Percentiles rank a stretch among this genome's conserved stretches.
Evolutionary conservation across 2,888 invertebrate genomes (phyloP).

Genomic region (Platerodrilus igneus): DNA sequence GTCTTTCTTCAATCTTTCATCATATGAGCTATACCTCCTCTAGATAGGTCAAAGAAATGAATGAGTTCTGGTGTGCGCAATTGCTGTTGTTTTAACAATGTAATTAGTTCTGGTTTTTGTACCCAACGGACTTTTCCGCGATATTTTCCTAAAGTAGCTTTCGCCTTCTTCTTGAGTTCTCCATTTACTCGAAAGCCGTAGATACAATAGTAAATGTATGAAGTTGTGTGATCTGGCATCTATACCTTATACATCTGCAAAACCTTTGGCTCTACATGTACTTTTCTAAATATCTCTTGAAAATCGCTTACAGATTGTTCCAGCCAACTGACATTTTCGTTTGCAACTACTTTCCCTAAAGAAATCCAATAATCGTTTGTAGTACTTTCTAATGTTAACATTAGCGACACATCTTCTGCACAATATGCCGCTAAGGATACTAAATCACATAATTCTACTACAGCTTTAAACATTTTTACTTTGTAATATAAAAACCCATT

Average conservation of each 20-base stretch:
- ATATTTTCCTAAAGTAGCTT: slow-evolving; percentile 39
- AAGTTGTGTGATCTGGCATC: slow-evolving; percentile 30
- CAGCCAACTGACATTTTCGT: slow-evolving; percentile 34
- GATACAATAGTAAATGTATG: slow-evolving; percentile 35
- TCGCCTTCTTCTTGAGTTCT: slow-evolving; percentile 36
- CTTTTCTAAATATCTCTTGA: slow-evolving; percentile 26
- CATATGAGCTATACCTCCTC: slow-evolving; percentile 4
- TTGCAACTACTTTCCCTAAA: slow-evolving; percentile 30
- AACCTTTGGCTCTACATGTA: slow-evolving; percentile 22
- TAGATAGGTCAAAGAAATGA: slow-evolving; percentile 27
- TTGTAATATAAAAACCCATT: no score
- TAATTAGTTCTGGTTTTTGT: slow-evolving; percentile 34
- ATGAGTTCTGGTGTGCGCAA: slow-evolving; percentile 40
- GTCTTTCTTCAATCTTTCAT: slow-evolving; percentile 1
- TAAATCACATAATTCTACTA: slow-evolving; percentile 30
- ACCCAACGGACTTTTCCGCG: slow-evolving; percentile 41
- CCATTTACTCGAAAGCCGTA: slow-evolving; percentile 32
- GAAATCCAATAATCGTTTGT: slow-evolving; percentile 41
- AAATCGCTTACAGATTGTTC: slow-evolving; percentile 33
- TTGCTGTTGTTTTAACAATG: slow-evolving; percentile 28
- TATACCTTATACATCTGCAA: slow-evolving; percentile 36
- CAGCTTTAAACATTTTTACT: slow-evolving; percentile 17
- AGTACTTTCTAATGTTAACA: slow-evolving; percentile 34
- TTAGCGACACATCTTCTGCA: slow-evolving; percentile 33
- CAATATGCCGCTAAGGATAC: slow-evolving; percentile 37